phyloP scores from a whole-genome alignment of 1,140 invertebrate genomes.

The Andrena cerasifolii region DNA sequence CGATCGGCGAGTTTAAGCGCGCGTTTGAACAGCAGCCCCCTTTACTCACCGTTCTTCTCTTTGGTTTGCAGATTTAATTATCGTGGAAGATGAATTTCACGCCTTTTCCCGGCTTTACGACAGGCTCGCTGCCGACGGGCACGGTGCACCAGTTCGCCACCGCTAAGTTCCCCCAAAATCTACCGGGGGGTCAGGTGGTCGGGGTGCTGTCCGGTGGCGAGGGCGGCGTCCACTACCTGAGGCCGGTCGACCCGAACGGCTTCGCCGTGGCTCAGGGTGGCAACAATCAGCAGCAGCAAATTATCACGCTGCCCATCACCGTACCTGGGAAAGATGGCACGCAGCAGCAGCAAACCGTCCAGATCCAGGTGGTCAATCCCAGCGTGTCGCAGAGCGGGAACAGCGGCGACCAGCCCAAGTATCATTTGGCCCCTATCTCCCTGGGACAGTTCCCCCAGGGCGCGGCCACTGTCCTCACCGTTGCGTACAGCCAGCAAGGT shows the following conservation, averaged over 20 bases:
- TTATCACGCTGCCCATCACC: constrained; percentile 89
- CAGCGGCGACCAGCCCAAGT: constrained; percentile 85
- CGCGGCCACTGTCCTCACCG: constrained; percentile 86
- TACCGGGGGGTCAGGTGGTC: constrained; percentile 84
- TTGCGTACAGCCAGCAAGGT: constrained; percentile 86
- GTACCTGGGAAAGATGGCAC: constrained; percentile 89
- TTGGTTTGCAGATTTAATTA: constrained; percentile 62
- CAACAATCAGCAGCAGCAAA: constrained; percentile 83
- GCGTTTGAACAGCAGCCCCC: not conserved
- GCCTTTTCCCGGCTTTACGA: constrained; percentile 85
- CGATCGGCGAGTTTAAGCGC: too few species aligned
- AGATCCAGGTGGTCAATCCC: constrained; percentile 89
- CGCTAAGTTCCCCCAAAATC: constrained; percentile 86
- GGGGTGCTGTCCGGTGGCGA: constrained; percentile 85
- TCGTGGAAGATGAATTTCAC: constrained; percentile 87
- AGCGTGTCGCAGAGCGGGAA: constrained; percentile 81
- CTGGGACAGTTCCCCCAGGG: constrained; percentile 83
- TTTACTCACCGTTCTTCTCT: not conserved
- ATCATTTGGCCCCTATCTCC: constrained; percentile 87
- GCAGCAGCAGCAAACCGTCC: constrained; percentile 88
- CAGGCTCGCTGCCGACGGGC: constrained; percentile 84
- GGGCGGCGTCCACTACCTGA: constrained; percentile 89
- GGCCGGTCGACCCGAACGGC: constrained; percentile 86
- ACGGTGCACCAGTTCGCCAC: constrained; percentile 87
- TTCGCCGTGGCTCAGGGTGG: constrained; percentile 79